A percentile compares a stretch with the other conserved stretches of the same genome.
These are phyloP conservation scores for Parnassius glacialis DNA, from an alignment of 2,888 invertebrate genomes.

Conservation along the genomic window DNA sequence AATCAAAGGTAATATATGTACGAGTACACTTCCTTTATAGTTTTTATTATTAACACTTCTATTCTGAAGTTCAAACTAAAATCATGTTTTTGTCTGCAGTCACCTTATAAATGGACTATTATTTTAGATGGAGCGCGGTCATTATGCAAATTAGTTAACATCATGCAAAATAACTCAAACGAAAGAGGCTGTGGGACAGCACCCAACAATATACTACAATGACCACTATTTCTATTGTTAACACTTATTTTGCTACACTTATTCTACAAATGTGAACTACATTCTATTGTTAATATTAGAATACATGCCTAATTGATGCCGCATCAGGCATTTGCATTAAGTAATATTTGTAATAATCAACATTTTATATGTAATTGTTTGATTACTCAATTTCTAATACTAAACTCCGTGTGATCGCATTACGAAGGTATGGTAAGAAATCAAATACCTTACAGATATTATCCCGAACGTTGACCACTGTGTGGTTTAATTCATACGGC, in stretches of 20 bases:
- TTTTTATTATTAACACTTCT: constrained; percentile 15
- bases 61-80: constrained; percentile 19
- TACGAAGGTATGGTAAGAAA: constrained; percentile 63
- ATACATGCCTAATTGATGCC: not conserved
- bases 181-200: constrained; percentile 24
- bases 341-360: not conserved
- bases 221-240: constrained; percentile 7
- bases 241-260: constrained; percentile 1
- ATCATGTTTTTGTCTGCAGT: constrained; percentile 21
- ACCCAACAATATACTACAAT: constrained; percentile 5
- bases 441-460: constrained; percentile 49
- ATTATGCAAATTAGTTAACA: constrained; percentile 26
- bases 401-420: constrained; percentile 56
- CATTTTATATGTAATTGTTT: not conserved
- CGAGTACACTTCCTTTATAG: not conserved
- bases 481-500: constrained; percentile 60
- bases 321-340: not conserved
- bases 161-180: constrained; percentile 18
- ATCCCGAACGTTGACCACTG: constrained; percentile 46
- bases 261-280: not conserved
- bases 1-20: too few relatives aligned
- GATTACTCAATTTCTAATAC: constrained; percentile 53
- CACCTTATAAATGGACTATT: constrained; percentile 19
- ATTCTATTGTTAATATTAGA: not conserved
- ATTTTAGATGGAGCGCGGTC: constrained; percentile 19